These are phyloP conservation scores for Perizoma flavofasciatum DNA, from an alignment of 2,888 invertebrate genomes.

Conservation along the genomic window DNA sequence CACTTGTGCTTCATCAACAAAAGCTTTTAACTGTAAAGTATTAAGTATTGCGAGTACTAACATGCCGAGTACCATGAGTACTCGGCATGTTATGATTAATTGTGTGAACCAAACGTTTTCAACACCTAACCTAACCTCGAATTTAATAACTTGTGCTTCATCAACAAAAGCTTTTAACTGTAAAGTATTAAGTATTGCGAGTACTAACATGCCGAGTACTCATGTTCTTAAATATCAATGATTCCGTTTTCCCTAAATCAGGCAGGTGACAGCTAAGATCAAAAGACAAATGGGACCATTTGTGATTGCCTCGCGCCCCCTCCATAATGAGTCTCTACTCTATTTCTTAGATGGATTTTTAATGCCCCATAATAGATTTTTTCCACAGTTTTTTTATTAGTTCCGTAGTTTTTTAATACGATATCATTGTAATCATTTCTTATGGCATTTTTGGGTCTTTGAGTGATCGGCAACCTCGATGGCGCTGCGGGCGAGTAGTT, in stretches of 20 bases:
- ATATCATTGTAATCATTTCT: constrained; percentile 10
- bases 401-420: constrained; percentile 28
- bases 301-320: constrained; percentile 26
- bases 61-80: too few relatives aligned
- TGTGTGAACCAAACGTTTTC: too few relatives aligned
- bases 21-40: too few relatives aligned
- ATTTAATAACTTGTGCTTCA: too few relatives aligned
- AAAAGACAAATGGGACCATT: constrained; percentile 35
- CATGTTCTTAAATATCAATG: constrained; percentile 1
- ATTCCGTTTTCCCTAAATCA: constrained; percentile 18
- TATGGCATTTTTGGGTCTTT: constrained; percentile 7
- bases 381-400: constrained; percentile 21
- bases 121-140: too few relatives aligned
- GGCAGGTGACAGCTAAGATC: constrained; percentile 35
- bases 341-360: constrained; percentile 67
- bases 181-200: too few relatives aligned
- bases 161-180: too few relatives aligned
- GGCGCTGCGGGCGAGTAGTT: not conserved
- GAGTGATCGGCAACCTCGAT: not conserved
- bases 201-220: not conserved
- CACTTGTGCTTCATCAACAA: too few relatives aligned
- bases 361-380: constrained; percentile 60
- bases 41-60: too few relatives aligned
- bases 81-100: too few relatives aligned
- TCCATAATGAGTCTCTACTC: constrained; percentile 65